These are phyloP conservation scores for Orbicella faveolata DNA, from an alignment of 64 coral and sea anemone species.

Conservation along the genomic window DNA sequence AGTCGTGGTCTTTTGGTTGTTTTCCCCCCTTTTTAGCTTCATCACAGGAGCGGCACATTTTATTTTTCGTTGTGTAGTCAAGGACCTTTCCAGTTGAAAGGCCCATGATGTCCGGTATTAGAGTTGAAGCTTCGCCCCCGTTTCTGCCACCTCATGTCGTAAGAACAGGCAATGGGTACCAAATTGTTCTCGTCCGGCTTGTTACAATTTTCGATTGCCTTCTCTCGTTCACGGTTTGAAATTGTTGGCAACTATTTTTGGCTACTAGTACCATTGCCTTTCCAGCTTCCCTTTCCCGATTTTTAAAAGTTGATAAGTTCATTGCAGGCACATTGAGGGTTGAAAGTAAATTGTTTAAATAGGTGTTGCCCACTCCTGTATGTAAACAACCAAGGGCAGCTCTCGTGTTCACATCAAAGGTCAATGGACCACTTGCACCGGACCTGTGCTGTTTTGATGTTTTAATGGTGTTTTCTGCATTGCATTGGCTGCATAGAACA, in stretches of 20 bases:
- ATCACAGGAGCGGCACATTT: constrained; percentile 41
- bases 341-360: not conserved
- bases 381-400: not conserved
- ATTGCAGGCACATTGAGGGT: not conserved
- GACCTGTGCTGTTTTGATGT: not conserved
- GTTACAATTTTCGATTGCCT: not conserved
- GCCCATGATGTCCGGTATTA: constrained; percentile 42
- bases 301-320: not conserved
- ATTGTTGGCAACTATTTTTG: not conserved
- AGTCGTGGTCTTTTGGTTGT: constrained; percentile 57
- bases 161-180: not conserved
- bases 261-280: not conserved
- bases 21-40: constrained; percentile 26
- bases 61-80: constrained; percentile 18
- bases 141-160: constrained; percentile 14
- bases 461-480: too few species aligned
- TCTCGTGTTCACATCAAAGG: not conserved
- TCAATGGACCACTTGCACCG: not conserved
- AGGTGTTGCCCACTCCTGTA: not conserved
- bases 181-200: not conserved
- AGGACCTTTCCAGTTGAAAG: constrained; percentile 56
- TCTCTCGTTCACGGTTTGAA: not conserved
- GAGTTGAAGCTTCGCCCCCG: not conserved
- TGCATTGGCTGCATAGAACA: too few species aligned
- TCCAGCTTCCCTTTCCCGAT: too few species aligned